phyloP scores from a whole-genome alignment of 1,140 invertebrate genomes.

The Atta colombica region DNA sequence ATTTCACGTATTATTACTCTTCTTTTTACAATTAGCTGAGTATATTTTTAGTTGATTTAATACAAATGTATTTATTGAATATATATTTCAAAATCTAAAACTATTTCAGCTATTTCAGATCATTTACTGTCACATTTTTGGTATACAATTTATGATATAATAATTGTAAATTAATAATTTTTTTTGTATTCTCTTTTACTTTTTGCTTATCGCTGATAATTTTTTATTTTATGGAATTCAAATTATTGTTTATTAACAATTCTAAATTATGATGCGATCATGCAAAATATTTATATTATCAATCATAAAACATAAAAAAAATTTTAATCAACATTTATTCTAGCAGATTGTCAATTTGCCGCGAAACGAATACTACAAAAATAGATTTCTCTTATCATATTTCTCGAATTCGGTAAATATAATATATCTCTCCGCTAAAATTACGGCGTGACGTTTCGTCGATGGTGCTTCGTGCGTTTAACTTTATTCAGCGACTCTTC shows the following conservation, averaged over 20 bases:
- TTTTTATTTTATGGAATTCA: neutral
- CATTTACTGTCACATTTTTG: neutral
- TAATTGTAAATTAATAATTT: neutral
- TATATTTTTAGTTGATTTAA: neutral
- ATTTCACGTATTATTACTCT: neutral
- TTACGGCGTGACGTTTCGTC: neutral
- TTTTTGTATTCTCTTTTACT: neutral
- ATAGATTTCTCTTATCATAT: neutral
- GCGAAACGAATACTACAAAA: neutral
- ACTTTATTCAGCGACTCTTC: slow-evolving; percentile 59
- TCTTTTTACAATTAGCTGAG: neutral
- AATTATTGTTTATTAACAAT: too few species aligned
- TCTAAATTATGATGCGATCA: neutral
- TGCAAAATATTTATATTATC: too few species aligned
- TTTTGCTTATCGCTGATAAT: neutral
- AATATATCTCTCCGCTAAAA: slow-evolving; percentile 23
- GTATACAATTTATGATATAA: neutral
- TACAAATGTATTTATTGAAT: neutral
- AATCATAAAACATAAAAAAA: neutral
- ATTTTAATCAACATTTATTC: neutral
- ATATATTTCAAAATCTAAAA: neutral
- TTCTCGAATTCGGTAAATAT: neutral
- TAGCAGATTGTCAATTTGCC: neutral
- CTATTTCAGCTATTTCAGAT: neutral
- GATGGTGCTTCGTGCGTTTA: slow-evolving; percentile 28